A percentile compares a stretch with the other conserved stretches of the same genome.
Evolutionary conservation across 2,113 vertebrate genomes (phyloP).

Genomic region (Oryzias javanicus): DNA sequence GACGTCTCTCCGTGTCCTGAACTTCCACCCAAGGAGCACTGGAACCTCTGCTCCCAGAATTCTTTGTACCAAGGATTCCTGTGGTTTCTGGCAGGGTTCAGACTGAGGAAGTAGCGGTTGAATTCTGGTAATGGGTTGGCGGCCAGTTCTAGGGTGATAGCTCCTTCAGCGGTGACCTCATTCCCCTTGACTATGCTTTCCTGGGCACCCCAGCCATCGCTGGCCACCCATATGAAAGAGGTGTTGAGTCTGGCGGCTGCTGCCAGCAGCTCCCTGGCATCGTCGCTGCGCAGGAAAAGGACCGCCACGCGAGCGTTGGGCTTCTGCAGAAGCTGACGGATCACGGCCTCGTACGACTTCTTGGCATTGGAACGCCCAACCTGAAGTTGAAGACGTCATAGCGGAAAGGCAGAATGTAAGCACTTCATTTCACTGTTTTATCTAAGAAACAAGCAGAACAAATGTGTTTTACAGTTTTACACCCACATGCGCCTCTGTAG

Average conservation of each 20-base stretch:
- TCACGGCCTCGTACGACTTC: constrained; percentile 92
- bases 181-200: constrained; percentile 96
- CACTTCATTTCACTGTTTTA: background rate
- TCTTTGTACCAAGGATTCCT: constrained; percentile 97
- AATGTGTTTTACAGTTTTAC: constrained; percentile 4
- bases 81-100: constrained; percentile 86
- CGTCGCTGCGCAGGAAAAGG: constrained; percentile 92
- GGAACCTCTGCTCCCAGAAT: constrained; percentile 98
- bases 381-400: constrained; percentile 37
- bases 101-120: constrained; percentile 90
- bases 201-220: constrained; percentile 96
- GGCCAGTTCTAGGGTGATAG: constrained; percentile 93
- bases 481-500: constrained; percentile 5
- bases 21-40: constrained; percentile 81
- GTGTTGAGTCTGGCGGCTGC: constrained; percentile 90
- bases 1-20: constrained; percentile 47
- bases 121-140: constrained; percentile 90
- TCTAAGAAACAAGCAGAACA: constrained; percentile 12
- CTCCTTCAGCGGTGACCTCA: constrained; percentile 88
- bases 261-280: constrained; percentile 91
- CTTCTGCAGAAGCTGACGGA: constrained; percentile 93
- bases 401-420: background rate
- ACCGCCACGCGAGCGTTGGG: constrained; percentile 92
- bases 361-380: constrained; percentile 93
- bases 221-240: constrained; percentile 97